phyloP scores from a whole-genome alignment of 2,113 vertebrate genomes.

The Atrichornis clamosus region DNA sequence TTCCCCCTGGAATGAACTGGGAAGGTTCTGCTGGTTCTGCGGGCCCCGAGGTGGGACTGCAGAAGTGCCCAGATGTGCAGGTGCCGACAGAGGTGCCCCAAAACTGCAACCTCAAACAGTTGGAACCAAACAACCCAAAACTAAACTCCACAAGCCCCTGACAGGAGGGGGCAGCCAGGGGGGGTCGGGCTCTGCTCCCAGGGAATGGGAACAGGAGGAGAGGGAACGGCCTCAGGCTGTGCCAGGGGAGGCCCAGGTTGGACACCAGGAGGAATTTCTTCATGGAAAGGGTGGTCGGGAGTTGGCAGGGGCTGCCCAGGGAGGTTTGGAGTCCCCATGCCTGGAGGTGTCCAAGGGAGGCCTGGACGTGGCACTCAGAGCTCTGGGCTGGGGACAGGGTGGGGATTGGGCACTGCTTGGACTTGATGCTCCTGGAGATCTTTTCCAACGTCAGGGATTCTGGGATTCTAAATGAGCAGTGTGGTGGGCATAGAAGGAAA shows the following conservation, averaged over 20 bases:
- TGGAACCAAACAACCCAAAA: background rate
- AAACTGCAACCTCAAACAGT: background rate
- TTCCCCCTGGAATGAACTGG: accelerated
- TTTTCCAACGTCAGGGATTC: background rate
- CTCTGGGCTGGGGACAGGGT: background rate
- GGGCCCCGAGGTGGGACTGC: background rate
- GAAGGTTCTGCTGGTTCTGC: background rate
- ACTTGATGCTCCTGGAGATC: accelerated
- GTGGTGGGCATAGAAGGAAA: background rate
- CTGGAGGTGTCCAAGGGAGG: background rate
- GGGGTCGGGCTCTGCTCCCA: background rate
- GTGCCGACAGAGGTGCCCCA: background rate
- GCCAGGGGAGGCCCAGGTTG: background rate
- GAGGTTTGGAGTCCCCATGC: background rate
- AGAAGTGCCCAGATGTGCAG: background rate
- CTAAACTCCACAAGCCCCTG: background rate
- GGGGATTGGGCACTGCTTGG: background rate
- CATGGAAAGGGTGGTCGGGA: background rate
- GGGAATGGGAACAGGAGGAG: background rate
- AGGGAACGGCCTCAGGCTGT: background rate
- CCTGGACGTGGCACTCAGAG: background rate
- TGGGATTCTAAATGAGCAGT: background rate
- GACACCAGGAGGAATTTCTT: background rate
- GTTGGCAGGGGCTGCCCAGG: background rate
- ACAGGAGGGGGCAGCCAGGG: background rate